Conservation (phyloP, 2,113 vertebrate genomes). For the Gasterosteus aculeatus region DNA sequence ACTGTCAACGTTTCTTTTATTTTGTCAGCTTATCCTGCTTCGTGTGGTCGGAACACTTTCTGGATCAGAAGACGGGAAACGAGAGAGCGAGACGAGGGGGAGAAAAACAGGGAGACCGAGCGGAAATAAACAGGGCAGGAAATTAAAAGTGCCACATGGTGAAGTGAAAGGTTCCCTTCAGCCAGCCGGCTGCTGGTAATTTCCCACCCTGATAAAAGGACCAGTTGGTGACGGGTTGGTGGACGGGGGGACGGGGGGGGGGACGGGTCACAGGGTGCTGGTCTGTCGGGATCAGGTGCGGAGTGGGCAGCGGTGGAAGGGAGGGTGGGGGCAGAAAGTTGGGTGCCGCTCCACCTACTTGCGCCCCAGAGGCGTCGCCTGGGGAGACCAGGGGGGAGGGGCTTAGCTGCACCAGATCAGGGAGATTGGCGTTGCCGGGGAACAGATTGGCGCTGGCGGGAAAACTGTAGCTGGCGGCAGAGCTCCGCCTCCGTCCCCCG, state of each 20-base stretch:
- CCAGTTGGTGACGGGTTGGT: background rate
- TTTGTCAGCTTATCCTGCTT: conserved; percentile 11
- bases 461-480: conserved; percentile 93
- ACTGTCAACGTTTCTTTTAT: conserved; percentile 37
- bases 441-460: conserved; percentile 92
- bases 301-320: background rate
- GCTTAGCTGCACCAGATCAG: conserved; percentile 97
- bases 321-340: background rate
- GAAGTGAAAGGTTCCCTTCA: background rate
- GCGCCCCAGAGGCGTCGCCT: conserved; percentile 87
- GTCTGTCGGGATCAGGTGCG: conserved; percentile 19
- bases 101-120: background rate
- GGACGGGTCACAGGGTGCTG: background rate
- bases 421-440: conserved; percentile 92
- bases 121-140: conserved; percentile 17
- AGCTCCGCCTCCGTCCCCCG: conserved; percentile 89
- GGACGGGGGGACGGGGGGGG: background rate
- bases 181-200: conserved; percentile 21
- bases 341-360: conserved; percentile 87
- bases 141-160: conserved; percentile 28
- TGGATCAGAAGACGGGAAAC: conserved; percentile 47
- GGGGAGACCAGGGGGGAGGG: conserved; percentile 90
- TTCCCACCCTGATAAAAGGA: conserved; percentile 27
- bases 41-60: background rate
- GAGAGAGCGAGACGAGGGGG: background rate